Conservation (phyloP, 2,888 invertebrate species). For the Scaptomyza caliginosa region DNA sequence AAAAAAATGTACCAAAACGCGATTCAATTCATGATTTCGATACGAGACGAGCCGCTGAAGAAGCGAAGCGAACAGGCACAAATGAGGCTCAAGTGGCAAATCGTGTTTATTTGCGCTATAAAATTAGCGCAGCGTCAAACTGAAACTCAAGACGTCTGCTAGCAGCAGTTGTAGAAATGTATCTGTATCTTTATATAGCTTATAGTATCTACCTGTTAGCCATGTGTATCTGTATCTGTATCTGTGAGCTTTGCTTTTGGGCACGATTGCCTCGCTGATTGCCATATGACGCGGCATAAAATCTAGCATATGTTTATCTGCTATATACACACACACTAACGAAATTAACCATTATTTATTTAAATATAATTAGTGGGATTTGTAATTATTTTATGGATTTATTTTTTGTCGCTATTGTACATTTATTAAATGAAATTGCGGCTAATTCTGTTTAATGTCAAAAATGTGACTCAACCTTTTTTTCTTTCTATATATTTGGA, state of each 20-base stretch:
- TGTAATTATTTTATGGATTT: slow-evolving; percentile 45
- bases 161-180: slow-evolving; percentile 7
- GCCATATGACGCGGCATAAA: slow-evolving; percentile 70
- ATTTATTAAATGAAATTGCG: slow-evolving; percentile 57
- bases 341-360: slow-evolving; percentile 14
- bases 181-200: slow-evolving; percentile 16
- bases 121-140: slow-evolving; percentile 69
- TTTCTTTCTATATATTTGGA: neutral
- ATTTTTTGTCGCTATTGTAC: slow-evolving; percentile 4
- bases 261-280: slow-evolving; percentile 68
- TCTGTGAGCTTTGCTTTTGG: slow-evolving; percentile 44
- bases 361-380: slow-evolving; percentile 41
- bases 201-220: neutral
- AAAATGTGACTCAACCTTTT: slow-evolving; percentile 41
- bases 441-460: slow-evolving; percentile 61
- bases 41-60: slow-evolving; percentile 53
- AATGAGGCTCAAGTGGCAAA: slow-evolving; percentile 71
- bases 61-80: slow-evolving; percentile 38
- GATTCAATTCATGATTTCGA: slow-evolving; percentile 28
- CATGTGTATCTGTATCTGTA: slow-evolving; percentile 21
- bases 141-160: slow-evolving; percentile 25
- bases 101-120: slow-evolving; percentile 77
- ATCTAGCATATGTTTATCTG: slow-evolving; percentile 62
- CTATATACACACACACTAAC: slow-evolving; percentile 10
- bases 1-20: slow-evolving; percentile 1